Evolutionary conservation across 1,140 invertebrate species (phyloP).

Genomic region (Trachelipus rathkii): DNA sequence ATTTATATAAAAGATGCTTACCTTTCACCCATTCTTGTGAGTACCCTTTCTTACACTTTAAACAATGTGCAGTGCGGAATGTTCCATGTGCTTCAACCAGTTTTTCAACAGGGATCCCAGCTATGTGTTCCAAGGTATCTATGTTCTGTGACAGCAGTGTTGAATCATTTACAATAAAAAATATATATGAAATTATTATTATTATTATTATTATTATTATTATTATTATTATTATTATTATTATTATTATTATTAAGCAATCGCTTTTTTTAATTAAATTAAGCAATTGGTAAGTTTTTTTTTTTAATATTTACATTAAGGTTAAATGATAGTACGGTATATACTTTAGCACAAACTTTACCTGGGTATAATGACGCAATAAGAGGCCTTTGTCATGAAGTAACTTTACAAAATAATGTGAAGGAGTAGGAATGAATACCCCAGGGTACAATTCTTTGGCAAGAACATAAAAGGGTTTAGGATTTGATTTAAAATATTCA

Average conservation of each 20-base stretch:
- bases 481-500: constrained; percentile 72
- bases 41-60: constrained; percentile 63
- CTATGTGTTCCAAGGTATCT: constrained; percentile 82
- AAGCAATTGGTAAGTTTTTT: too few relatives aligned
- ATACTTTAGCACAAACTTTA: not conserved
- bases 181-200: too few relatives aligned
- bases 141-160: constrained; percentile 66
- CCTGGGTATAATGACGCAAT: constrained; percentile 71
- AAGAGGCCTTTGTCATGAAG: constrained; percentile 74
- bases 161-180: too few relatives aligned
- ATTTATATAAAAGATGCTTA: constrained; percentile 47
- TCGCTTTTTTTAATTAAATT: too few relatives aligned
- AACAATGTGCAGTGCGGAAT: constrained; percentile 82
- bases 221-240: not conserved
- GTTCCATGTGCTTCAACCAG: constrained; percentile 91
- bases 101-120: constrained; percentile 78
- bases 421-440: constrained; percentile 71
- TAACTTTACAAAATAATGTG: constrained; percentile 77
- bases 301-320: not conserved
- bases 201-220: too few relatives aligned
- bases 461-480: constrained; percentile 77
- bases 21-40: constrained; percentile 76
- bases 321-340: too few relatives aligned
- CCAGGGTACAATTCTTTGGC: constrained; percentile 83
- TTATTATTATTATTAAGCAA: too few relatives aligned